A percentile compares a stretch with the other conserved stretches of the same genome.
Evolutionary conservation across 53 echinoderm and acorn worm species (phyloP).

Genomic region (Hippasteria phrygiana): DNA sequence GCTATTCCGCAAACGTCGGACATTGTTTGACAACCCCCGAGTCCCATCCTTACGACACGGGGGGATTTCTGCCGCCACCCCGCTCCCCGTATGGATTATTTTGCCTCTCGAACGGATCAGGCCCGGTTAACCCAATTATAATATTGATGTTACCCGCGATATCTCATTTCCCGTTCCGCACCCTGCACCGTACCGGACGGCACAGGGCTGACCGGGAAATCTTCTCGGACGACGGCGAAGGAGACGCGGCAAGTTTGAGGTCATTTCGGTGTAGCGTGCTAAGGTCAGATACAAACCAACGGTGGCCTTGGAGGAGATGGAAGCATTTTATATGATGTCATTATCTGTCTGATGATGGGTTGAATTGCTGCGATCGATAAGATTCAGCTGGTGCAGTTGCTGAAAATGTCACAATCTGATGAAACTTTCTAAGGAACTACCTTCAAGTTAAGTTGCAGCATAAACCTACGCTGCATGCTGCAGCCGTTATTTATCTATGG

Average conservation of each 20-base stretch:
- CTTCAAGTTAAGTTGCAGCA: not conserved
- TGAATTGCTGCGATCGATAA: not conserved
- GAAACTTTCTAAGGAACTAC: not conserved
- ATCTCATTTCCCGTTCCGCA: constrained; percentile 38
- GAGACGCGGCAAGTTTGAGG: not conserved
- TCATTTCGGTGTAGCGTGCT: not conserved
- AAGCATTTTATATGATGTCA: constrained; percentile 2
- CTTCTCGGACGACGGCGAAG: not conserved
- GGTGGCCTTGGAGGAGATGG: not conserved
- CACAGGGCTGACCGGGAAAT: not conserved
- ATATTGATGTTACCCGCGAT: constrained; percentile 59
- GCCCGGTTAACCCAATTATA: constrained; percentile 46
- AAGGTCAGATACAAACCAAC: not conserved
- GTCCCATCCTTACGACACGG: constrained; percentile 20
- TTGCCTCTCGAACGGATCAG: constrained; percentile 31
- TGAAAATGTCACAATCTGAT: not conserved
- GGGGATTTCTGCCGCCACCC: constrained; percentile 29
- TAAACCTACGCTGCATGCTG: not conserved
- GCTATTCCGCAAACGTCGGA: constrained; percentile 1
- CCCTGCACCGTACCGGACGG: not conserved
- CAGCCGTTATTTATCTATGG: not conserved
- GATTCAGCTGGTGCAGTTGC: not conserved
- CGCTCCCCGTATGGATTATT: constrained; percentile 49
- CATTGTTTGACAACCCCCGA: constrained; percentile 16
- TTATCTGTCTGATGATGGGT: not conserved